Evolutionary conservation across 2,113 vertebrate genomes (phyloP).

Genomic region (Ailuropoda melanoleuca): DNA sequence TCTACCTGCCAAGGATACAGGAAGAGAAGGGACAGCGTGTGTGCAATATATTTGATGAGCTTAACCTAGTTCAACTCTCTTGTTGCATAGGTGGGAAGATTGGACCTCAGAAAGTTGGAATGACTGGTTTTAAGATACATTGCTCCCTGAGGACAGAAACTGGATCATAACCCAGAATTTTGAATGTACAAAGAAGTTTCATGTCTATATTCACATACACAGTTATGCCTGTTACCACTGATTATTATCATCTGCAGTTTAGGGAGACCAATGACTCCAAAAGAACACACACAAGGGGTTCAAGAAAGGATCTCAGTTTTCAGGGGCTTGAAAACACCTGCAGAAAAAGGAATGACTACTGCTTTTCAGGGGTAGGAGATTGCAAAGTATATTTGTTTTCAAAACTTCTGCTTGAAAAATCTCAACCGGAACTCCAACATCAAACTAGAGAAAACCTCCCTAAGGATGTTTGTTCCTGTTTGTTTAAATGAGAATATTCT

Average conservation of each 20-base stretch:
- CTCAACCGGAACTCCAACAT: not conserved
- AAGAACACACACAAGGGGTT: not conserved
- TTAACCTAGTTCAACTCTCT: not conserved
- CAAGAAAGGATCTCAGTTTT: not conserved
- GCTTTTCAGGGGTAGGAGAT: not conserved
- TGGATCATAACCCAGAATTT: not conserved
- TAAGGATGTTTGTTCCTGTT: slow-evolving; percentile 31
- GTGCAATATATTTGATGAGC: not conserved
- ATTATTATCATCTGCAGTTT: not conserved
- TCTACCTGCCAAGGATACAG: not conserved
- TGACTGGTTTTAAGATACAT: not conserved
- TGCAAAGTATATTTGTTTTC: not conserved
- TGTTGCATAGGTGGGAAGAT: not conserved
- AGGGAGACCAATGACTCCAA: not conserved
- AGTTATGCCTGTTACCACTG: too few species aligned
- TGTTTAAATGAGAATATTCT: slow-evolving; percentile 42
- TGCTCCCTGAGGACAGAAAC: not conserved
- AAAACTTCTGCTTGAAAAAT: slow-evolving; percentile 44
- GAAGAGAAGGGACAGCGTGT: not conserved
- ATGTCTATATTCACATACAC: not conserved
- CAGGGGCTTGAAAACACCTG: not conserved
- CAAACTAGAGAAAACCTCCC: not conserved
- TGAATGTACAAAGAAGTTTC: not conserved
- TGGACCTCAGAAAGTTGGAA: not conserved
- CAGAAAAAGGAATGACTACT: not conserved